Base-by-base conservation (phyloP, 2,888 invertebrate genomes). In the Phrixothrix hirtus region DNA sequence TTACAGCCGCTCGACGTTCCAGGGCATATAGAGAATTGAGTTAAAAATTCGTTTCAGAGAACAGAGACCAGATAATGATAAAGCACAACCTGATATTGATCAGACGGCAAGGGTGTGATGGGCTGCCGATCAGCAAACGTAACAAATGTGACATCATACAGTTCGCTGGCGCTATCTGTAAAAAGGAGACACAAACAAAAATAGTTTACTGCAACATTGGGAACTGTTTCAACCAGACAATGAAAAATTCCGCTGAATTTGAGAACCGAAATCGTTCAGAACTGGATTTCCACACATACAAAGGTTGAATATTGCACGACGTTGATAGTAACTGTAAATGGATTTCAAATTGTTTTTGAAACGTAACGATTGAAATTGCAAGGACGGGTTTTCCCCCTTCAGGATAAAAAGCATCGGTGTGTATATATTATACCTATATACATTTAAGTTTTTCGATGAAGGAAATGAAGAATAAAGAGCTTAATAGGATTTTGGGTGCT, bases 71-170 rank as follows among this genome's bases (percentile, higher is more conserved):
- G 56, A 52, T 58, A 59, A 60, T 60, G 59, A 60, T 61, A 59
- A 49, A 56, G 56, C 48, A 52, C 47, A 46, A 48, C 55, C 52
- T 54, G 64, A 64, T 67, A 67, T 67, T 64, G 66, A 67, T 67
- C 65, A 64, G 63, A 52, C 48, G 53, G 53, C 46, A 45, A 55
- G 50, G 36, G 46, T 49, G 53, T 60, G 61, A 61, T 65, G 55
- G 61, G 53, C 62, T 61, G 60, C 59, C 62, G 64, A 64, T 66
- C 65, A 67, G 58, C 58, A 65, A 63, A 67, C 66, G 63, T 64
- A 62, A 67, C 66, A 68, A 67, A 67, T 66, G 65, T 62, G 65
- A 65, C 64, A 66, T 64, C 61, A 61, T 58, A 55, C 66, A 64
- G 61, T 64, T 67, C 64, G 61, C 61, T 64, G 67, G 58, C 61